These are phyloP conservation scores for Nansenia antarctica DNA, from an alignment of 2,113 vertebrate species.

Conservation along the genomic window DNA sequence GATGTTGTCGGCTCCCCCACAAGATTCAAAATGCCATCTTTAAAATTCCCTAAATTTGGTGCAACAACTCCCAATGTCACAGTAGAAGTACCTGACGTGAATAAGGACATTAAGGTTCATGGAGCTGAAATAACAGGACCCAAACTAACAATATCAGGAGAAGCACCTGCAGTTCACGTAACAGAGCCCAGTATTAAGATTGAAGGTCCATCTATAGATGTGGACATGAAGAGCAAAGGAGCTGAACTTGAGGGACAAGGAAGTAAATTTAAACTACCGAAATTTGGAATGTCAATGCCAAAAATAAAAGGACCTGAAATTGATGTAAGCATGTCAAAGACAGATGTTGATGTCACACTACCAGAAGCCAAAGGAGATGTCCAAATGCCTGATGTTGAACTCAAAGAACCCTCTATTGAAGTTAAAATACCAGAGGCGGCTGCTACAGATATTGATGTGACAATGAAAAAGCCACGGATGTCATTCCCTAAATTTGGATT, in stretches of 20 bases:
- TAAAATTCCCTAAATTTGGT: slow-evolving; percentile 34
- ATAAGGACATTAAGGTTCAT: neutral
- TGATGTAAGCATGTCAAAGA: neutral
- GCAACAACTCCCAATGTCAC: slow-evolving; percentile 15
- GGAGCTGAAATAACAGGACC: neutral
- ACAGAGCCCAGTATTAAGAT: slow-evolving; percentile 14
- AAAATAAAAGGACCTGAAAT: slow-evolving; percentile 32
- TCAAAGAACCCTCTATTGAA: neutral
- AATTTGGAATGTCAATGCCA: slow-evolving; percentile 31
- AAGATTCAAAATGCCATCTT: slow-evolving; percentile 44
- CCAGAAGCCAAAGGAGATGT: slow-evolving; percentile 19
- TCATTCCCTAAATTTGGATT: slow-evolving; percentile 38
- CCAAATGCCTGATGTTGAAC: neutral
- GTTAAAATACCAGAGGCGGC: slow-evolving; percentile 10
- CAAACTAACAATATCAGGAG: neutral
- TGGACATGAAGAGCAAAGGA: neutral
- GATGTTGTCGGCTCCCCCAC: neutral
- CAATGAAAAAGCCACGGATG: slow-evolving; percentile 18
- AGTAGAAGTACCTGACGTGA: slow-evolving; percentile 27
- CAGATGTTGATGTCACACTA: slow-evolving; percentile 8
- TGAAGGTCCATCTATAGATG: slow-evolving; percentile 16
- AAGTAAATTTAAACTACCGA: slow-evolving; percentile 28
- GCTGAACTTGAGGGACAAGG: slow-evolving; percentile 17
- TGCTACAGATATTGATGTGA: slow-evolving; percentile 12
- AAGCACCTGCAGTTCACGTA: slow-evolving; percentile 8